A percentile compares a stretch with the other conserved stretches of the same genome.
Conservation (phyloP, 1,140 invertebrate species). For the Drosophila arizonae region DNA sequence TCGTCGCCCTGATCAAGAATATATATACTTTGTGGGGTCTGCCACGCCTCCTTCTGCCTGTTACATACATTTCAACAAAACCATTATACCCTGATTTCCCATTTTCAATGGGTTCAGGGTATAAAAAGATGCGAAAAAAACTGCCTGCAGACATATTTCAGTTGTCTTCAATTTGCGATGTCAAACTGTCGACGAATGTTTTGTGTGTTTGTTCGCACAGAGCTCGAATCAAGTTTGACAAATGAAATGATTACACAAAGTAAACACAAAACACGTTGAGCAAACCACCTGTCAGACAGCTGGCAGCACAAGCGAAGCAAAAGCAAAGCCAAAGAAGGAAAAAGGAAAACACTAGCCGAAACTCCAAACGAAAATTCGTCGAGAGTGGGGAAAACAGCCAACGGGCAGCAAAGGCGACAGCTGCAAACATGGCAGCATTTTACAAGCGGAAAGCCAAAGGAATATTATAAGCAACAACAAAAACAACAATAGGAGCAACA, state of each 20-base stretch:
- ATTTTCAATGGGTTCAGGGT: too few species aligned
- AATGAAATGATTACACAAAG: conserved; percentile 81
- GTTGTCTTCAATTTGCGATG: conserved; percentile 42
- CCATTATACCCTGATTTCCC: too few species aligned
- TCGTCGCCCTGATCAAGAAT: too few species aligned
- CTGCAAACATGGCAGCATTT: conserved; percentile 60
- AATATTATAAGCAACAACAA: conserved; percentile 66
- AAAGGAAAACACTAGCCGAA: conserved; percentile 40
- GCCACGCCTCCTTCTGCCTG: too few species aligned
- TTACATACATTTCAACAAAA: too few species aligned
- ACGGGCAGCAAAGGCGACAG: conserved; percentile 9
- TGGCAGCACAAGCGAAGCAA: conserved; percentile 11
- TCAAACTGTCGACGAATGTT: conserved; percentile 58
- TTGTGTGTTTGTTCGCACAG: conserved; percentile 39
- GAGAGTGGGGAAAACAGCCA: conserved; percentile 19
- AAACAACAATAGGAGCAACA: conserved; percentile 38
- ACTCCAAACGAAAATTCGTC: conserved; percentile 23
- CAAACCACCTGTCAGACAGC: conserved; percentile 76
- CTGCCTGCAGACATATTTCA: conserved; percentile 6
- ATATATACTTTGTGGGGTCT: too few species aligned
- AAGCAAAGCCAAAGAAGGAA: conserved; percentile 14
- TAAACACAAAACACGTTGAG: conserved; percentile 67
- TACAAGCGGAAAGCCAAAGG: conserved; percentile 70
- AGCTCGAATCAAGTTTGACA: conserved; percentile 75
- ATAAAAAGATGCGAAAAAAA: too few species aligned